Evolutionary conservation across 2,888 invertebrate genomes (phyloP).

Genomic region (Cordilura impudica): DNA sequence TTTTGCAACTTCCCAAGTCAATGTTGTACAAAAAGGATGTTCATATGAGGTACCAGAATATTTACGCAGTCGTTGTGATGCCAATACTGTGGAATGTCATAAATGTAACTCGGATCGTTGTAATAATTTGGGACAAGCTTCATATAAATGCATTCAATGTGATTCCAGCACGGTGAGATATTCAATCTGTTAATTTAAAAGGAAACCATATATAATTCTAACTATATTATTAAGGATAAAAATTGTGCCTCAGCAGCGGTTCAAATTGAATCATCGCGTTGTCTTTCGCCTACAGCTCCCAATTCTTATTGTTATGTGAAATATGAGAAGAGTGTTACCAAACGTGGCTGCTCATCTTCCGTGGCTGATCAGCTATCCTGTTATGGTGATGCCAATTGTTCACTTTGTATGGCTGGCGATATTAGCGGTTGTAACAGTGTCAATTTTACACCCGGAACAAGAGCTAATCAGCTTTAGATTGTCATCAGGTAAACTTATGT

Average conservation of each 20-base stretch:
- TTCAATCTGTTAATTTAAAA: not conserved
- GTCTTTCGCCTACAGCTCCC: slow-evolving; percentile 69
- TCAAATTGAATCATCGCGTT: slow-evolving; percentile 66
- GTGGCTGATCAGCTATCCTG: slow-evolving; percentile 65
- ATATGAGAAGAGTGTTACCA: slow-evolving; percentile 62
- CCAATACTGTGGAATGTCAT: slow-evolving; percentile 66
- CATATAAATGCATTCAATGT: slow-evolving; percentile 72
- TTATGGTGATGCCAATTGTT: slow-evolving; percentile 67
- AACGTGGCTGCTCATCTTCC: slow-evolving; percentile 69
- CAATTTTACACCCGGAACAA: slow-evolving; percentile 67
- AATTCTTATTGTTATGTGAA: slow-evolving; percentile 74
- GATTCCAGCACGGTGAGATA: slow-evolving; percentile 68
- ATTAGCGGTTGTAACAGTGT: slow-evolving; percentile 69
- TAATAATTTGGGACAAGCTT: slow-evolving; percentile 71
- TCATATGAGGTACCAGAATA: slow-evolving; percentile 69
- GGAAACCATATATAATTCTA: not conserved
- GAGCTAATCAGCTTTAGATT: slow-evolving; percentile 54
- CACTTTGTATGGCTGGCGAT: slow-evolving; percentile 72
- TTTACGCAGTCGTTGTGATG: slow-evolving; percentile 69
- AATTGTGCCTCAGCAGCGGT: slow-evolving; percentile 67
- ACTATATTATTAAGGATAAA: slow-evolving; percentile 64
- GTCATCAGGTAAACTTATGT: not conserved
- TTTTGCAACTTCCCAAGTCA: slow-evolving; percentile 23
- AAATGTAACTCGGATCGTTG: slow-evolving; percentile 73
- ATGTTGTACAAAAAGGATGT: slow-evolving; percentile 72